Percentiles rank a stretch among this genome's conserved stretches.
Evolutionary conservation across 2,113 vertebrate species (phyloP).

Genomic region (Amphilophus citrinellus): DNA sequence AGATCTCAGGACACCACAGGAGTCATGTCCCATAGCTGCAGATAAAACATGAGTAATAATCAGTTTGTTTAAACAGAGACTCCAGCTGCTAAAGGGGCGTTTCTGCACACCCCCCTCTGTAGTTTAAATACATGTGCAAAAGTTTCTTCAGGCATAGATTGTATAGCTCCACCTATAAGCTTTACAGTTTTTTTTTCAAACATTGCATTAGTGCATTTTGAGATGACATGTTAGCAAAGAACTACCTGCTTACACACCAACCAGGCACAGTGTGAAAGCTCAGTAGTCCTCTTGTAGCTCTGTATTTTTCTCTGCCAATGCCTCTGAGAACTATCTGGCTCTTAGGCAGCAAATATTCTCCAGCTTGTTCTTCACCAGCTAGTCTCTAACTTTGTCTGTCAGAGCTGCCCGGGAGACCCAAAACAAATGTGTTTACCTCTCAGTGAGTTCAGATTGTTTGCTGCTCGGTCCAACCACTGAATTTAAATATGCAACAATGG

Average conservation of each 20-base stretch:
- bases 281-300: neutral
- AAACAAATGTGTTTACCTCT: neutral
- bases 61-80: neutral
- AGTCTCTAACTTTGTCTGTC: neutral
- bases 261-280: neutral
- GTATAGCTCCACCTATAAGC: neutral
- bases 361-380: neutral
- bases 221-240: neutral
- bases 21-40: conserved; percentile 97
- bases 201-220: neutral
- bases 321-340: neutral
- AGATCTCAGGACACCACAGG: conserved; percentile 93
- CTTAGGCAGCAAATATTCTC: neutral
- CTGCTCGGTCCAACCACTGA: neutral
- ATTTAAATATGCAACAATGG: neutral
- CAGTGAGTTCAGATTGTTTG: neutral
- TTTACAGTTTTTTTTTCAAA: neutral
- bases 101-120: rapidly evolving
- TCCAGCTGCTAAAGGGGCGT: neutral
- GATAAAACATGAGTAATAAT: conserved; percentile 35
- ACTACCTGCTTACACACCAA: neutral
- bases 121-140: neutral
- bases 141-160: neutral
- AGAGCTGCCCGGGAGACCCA: neutral
- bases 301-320: no score